phyloP scores from a whole-genome alignment of 2,797 vertebrate genomes.

The Capromys pilorides region DNA sequence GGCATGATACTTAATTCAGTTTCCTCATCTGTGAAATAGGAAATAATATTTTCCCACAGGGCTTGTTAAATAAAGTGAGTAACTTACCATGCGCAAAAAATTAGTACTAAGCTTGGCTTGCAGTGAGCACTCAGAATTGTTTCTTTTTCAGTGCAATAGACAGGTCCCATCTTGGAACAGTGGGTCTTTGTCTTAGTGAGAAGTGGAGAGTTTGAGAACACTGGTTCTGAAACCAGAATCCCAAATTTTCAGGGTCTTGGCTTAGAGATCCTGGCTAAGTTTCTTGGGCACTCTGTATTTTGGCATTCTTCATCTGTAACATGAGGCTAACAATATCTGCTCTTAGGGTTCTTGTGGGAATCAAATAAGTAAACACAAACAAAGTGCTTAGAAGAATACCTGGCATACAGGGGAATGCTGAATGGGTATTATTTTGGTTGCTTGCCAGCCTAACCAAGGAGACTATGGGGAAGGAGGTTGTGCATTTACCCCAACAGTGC shows the following conservation, averaged over 20 bases:
- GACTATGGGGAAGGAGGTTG: background rate
- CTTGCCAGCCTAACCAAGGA: background rate
- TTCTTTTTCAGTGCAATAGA: background rate
- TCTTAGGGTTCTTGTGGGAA: background rate
- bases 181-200: background rate
- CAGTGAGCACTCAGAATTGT: background rate
- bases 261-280: background rate
- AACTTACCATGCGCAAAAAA: background rate
- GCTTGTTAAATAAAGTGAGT: background rate
- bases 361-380: background rate
- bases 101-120: background rate
- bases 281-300: background rate
- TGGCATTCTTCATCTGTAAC: background rate
- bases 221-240: background rate
- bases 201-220: background rate
- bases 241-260: background rate
- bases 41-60: background rate
- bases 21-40: background rate
- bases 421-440: background rate
- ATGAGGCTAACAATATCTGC: background rate
- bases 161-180: background rate
- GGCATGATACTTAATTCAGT: background rate
- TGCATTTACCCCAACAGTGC: background rate
- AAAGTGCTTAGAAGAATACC: background rate
- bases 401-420: background rate